Base-by-base conservation (phyloP, 2,797 vertebrate genomes). In the Austrolebias charrua region DNA sequence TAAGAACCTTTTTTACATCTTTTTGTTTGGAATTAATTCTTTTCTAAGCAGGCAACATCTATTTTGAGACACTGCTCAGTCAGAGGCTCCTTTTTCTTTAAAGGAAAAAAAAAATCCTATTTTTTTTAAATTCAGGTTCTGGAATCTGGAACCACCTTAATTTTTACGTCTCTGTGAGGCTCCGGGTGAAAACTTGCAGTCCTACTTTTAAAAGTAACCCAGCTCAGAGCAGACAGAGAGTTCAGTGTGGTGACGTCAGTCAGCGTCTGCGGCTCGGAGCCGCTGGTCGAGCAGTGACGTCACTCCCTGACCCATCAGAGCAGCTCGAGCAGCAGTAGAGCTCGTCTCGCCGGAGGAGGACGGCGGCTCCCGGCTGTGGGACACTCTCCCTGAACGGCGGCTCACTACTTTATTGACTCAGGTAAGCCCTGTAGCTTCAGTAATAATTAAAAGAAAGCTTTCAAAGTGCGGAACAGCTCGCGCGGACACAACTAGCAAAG, bases 231-330 rank as follows among this genome's bases (percentile, higher is more conserved):
- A 50, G 5, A 82, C 74, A 80, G 79, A 79, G 79, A 70, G 47
- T 52, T n/a, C 50, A 63, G 73, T 80, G 73, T 44, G 42, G 65
- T 83, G 77, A n/a, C n/a, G 38, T 40, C 80, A 85, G 86, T 84
- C 86, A 85, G 80, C 16, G 80, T 78, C 72, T 78, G 44, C 28
- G 76, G 69, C 68, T 20, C 74, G 2, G 68, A 44, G 78, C 82
- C 2, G 74, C 1, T 55, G 80, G 80, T 71, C 75, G 71, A 42
- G 79, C 56, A 73, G 70, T 65, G 43, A 85, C 89, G 89, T 91
- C 89, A 90, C 83, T 74, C 63, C 66, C 75, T 50, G 81, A 67
- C 83, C 76, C 74, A 58, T 38, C 80, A 50, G 64, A 79, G 76
- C 73, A 58, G 53, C 67, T 35, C 75, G 48, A 48, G 42, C 85